A percentile compares a stretch with the other conserved stretches of the same genome.
Conservation (phyloP, 1,140 invertebrate species). For the Brachionus asplanchnoidis region DNA sequence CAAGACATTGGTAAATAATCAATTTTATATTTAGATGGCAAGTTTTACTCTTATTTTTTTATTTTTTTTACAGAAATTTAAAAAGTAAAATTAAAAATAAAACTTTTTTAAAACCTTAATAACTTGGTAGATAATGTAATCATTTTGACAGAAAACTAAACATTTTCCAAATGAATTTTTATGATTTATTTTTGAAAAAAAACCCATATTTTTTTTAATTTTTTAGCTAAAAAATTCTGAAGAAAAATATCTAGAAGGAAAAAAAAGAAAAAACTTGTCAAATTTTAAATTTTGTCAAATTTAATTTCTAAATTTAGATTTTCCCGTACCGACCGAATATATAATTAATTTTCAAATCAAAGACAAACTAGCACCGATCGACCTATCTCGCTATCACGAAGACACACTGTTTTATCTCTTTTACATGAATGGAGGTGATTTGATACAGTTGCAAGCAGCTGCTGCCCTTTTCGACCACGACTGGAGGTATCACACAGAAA, state of each 20-base stretch:
- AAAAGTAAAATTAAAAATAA: too few relatives aligned
- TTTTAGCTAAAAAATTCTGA: too few relatives aligned
- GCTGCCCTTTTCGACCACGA: conserved; percentile 94
- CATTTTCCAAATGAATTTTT: too few relatives aligned
- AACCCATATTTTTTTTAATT: too few relatives aligned
- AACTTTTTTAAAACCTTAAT: too few relatives aligned
- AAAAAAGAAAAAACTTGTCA: too few relatives aligned
- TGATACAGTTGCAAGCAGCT: conserved; percentile 89
- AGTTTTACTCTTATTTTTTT: too few relatives aligned
- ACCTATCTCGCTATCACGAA: conserved; percentile 93
- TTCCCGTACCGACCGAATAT: conserved; percentile 96
- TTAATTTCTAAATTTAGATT: conserved; percentile 63
- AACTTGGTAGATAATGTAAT: too few relatives aligned
- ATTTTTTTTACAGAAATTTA: background rate
- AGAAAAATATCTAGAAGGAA: too few relatives aligned
- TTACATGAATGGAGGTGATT: conserved; percentile 96
- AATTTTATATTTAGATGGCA: too few relatives aligned
- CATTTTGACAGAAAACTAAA: too few relatives aligned
- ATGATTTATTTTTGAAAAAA: too few relatives aligned
- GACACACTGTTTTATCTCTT: conserved; percentile 98
- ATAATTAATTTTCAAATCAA: conserved; percentile 73
- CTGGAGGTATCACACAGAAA: conserved; percentile 98
- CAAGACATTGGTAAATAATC: conserved; percentile 73
- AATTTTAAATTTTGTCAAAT: background rate
- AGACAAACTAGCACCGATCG: conserved; percentile 75